phyloP scores from a whole-genome alignment of 2,888 invertebrate species.

The Synanthedon myopaeformis region DNA sequence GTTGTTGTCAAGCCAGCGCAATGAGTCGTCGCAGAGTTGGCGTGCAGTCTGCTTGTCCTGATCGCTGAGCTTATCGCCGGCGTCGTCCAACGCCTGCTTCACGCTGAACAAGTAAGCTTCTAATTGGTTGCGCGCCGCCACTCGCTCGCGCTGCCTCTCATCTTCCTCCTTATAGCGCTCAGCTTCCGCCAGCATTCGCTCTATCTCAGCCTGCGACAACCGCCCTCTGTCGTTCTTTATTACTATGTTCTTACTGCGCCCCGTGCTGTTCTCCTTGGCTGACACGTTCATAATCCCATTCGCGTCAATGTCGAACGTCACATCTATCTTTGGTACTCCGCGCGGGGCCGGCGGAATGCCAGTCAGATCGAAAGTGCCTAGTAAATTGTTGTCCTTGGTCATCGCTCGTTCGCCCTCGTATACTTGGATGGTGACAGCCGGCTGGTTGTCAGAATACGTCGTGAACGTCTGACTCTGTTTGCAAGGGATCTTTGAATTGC shows the following conservation, averaged over 20 bases:
- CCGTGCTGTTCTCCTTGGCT: slow-evolving; percentile 70
- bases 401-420: slow-evolving; percentile 49
- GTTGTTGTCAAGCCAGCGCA: slow-evolving; percentile 81
- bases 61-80: no score
- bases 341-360: slow-evolving; percentile 74
- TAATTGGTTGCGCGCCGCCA: no score
- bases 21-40: slow-evolving; percentile 72
- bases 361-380: slow-evolving; percentile 65
- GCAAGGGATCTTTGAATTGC: slow-evolving; percentile 72
- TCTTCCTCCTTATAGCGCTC: slow-evolving; percentile 70
- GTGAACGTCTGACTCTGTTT: slow-evolving; percentile 51
- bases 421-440: no score
- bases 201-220: slow-evolving; percentile 46
- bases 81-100: slow-evolving; percentile 45
- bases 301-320: slow-evolving; percentile 73
- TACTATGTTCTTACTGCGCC: slow-evolving; percentile 74
- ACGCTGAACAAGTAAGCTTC: slow-evolving; percentile 72
- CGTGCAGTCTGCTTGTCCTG: slow-evolving; percentile 66
- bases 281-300: slow-evolving; percentile 80
- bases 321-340: slow-evolving; percentile 69
- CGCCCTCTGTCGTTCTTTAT: slow-evolving; percentile 73
- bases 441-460: no score
- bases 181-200: slow-evolving; percentile 76
- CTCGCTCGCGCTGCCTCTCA: no score
- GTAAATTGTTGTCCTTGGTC: slow-evolving; percentile 75